These are phyloP conservation scores for Rynchops niger DNA, from an alignment of 2,113 vertebrate genomes.

Conservation along the genomic window DNA sequence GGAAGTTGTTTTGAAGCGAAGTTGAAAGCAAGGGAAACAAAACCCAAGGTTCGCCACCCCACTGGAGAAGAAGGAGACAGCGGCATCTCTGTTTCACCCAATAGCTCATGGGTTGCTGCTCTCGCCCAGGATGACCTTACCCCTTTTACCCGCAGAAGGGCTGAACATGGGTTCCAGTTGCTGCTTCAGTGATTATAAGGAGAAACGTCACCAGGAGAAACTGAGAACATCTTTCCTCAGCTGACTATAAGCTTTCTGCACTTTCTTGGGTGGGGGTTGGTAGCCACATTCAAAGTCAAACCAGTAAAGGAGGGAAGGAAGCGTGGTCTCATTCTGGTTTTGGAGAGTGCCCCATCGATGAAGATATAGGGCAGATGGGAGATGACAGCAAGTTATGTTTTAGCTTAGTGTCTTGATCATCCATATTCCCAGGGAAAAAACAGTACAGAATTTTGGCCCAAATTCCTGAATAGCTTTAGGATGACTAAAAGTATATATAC, in stretches of 20 bases:
- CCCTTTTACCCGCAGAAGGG: background rate
- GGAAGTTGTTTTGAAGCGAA: conserved; percentile 19
- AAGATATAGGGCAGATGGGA: background rate
- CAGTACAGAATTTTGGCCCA: background rate
- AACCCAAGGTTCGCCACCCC: background rate
- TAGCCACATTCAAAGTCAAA: background rate
- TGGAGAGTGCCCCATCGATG: background rate
- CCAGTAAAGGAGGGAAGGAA: background rate
- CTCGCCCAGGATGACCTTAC: background rate
- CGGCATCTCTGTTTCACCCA: background rate
- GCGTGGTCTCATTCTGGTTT: background rate
- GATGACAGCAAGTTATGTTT: background rate
- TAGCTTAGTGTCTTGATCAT: background rate
- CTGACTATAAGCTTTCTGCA: background rate
- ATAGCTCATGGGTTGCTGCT: background rate
- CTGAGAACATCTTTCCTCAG: background rate
- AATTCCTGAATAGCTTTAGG: background rate
- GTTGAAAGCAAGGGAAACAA: conserved; percentile 21
- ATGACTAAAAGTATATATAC: background rate
- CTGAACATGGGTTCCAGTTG: accelerated
- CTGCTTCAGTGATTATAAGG: background rate
- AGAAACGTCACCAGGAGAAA: background rate
- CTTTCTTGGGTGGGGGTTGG: background rate
- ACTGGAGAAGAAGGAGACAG: background rate
- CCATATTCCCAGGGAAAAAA: background rate